phyloP scores from a whole-genome alignment of 2,888 invertebrate genomes.

The Oligia latruncula region DNA sequence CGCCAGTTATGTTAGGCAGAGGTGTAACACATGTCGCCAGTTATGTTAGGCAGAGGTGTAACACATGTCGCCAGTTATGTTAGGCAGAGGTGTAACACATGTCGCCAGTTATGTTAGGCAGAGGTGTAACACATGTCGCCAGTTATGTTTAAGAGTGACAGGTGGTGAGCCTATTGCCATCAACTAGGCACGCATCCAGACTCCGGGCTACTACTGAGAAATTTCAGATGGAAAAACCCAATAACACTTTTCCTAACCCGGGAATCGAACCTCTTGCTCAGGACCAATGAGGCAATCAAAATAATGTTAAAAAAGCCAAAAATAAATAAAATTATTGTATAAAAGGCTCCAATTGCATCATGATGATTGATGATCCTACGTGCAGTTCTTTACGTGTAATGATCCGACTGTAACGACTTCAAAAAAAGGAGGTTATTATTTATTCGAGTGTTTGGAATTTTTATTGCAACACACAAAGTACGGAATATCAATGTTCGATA shows the following conservation, averaged over 20 bases:
- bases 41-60: no score
- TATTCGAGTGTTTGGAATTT: background rate
- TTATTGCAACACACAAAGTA: background rate
- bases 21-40: background rate
- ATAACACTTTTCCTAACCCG: background rate
- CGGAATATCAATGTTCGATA: background rate
- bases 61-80: background rate
- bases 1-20: no score
- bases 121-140: background rate
- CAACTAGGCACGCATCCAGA: background rate
- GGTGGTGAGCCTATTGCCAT: background rate
- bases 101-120: no score
- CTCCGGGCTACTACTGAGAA: background rate
- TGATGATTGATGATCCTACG: background rate
- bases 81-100: background rate
- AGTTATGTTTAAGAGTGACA: background rate
- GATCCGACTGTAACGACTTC: no score
- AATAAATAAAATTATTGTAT: background rate
- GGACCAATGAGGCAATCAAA: background rate
- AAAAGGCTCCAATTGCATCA: background rate
- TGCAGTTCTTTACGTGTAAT: background rate
- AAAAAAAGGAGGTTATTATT: no score
- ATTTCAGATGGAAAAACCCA: background rate
- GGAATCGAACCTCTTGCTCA: background rate
- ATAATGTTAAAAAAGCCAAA: background rate